Conservation (phyloP, 2,113 vertebrate species). For the Notiomystis cincta region DNA sequence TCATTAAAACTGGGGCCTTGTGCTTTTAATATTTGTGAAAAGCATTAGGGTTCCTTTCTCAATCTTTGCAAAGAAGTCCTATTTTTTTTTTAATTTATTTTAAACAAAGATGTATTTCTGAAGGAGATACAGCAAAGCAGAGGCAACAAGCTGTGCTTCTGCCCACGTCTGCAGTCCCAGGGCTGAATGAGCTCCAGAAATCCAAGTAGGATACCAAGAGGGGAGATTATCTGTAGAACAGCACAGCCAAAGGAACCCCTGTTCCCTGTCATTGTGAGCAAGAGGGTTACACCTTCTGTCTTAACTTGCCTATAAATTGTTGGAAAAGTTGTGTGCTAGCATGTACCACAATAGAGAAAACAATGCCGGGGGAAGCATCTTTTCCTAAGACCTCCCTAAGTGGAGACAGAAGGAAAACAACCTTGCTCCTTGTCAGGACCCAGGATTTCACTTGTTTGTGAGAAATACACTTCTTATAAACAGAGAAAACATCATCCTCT, state of each 20-base stretch:
- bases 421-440: neutral
- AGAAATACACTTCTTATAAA: neutral
- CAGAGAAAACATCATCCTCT: neutral
- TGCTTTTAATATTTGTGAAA: neutral
- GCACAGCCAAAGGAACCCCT: neutral
- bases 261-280: neutral
- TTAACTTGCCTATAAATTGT: neutral
- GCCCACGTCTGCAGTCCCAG: no score
- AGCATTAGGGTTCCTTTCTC: neutral
- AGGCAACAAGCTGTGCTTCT: neutral
- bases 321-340: neutral
- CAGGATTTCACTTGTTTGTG: neutral
- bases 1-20: neutral
- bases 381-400: neutral
- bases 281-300: neutral
- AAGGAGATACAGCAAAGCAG: neutral
- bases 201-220: neutral
- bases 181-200: neutral
- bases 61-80: neutral
- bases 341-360: neutral
- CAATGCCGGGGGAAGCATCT: neutral
- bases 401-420: neutral
- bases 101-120: accelerated
- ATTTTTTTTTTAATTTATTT: neutral
- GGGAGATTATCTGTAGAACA: neutral